phyloP scores from a whole-genome alignment of 1,140 invertebrate species.

The Saccostrea cuccullata region DNA sequence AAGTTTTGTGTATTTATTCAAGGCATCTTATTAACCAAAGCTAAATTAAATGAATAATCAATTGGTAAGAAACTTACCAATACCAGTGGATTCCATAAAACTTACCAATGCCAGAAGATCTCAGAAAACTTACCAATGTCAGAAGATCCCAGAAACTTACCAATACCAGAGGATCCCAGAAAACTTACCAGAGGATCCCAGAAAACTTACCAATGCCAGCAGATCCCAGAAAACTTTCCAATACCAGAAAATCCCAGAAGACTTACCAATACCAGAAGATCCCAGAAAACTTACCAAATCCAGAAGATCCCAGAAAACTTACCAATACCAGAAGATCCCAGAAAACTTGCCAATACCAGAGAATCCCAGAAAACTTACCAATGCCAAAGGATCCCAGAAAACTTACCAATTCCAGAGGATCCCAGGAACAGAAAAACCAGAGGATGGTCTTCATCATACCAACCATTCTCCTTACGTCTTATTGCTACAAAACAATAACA shows the following conservation, averaged over 20 bases:
- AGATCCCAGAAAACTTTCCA: too few relatives aligned
- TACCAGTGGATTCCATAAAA: slow-evolving; percentile 83
- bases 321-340: slow-evolving; percentile 96
- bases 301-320: slow-evolving; percentile 7
- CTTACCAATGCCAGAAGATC: slow-evolving; percentile 24
- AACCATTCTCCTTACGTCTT: slow-evolving; percentile 94
- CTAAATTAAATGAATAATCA: not conserved
- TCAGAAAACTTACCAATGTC: too few relatives aligned
- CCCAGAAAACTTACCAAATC: slow-evolving; percentile 82
- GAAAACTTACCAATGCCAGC: too few relatives aligned
- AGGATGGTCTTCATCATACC: slow-evolving; percentile 93
- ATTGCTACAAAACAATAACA: slow-evolving; percentile 83
- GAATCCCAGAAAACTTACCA: slow-evolving; percentile 84
- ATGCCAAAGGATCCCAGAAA: slow-evolving; percentile 95
- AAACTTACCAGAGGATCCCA: too few relatives aligned
- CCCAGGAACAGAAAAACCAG: slow-evolving; percentile 93
- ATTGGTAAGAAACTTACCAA: slow-evolving; percentile 80
- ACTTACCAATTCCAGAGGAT: slow-evolving; percentile 90
- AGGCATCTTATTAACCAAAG: too few relatives aligned
- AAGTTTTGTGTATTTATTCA: too few relatives aligned
- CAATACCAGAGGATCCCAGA: too few relatives aligned
- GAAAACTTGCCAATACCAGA: slow-evolving; percentile 92
- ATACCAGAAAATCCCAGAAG: too few relatives aligned
- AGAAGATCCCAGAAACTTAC: too few relatives aligned
- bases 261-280: too few relatives aligned